These are phyloP conservation scores for Trachelus stipa DNA, from an alignment of 2,888 invertebrate genomes.

Conservation along the genomic window DNA sequence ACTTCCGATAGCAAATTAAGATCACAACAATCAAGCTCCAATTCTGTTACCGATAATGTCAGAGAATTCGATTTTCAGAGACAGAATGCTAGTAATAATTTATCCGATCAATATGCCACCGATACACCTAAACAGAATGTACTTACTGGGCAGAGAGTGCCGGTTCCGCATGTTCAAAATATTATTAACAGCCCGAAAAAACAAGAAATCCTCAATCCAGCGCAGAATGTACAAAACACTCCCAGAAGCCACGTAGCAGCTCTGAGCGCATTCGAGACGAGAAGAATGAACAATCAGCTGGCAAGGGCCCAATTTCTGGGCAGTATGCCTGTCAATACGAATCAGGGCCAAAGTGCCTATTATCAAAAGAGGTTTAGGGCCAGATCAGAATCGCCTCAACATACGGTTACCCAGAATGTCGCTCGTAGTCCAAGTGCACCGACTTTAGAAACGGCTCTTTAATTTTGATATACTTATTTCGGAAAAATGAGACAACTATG, in stretches of 20 bases:
- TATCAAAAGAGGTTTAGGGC: conserved; percentile 55
- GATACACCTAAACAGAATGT: background rate
- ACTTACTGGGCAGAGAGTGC: conserved; percentile 13
- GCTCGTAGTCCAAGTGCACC: conserved; percentile 62
- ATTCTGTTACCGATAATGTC: background rate
- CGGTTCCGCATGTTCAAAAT: conserved; percentile 17
- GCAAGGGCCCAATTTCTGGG: conserved; percentile 61
- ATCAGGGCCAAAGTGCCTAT: conserved; percentile 40
- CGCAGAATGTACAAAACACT: conserved; percentile 13
- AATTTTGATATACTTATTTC: conserved; percentile 27
- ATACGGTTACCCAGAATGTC: conserved; percentile 47
- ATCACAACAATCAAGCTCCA: background rate
- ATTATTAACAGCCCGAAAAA: background rate
- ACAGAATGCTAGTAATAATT: background rate
- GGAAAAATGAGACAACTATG: no score
- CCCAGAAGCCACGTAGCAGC: conserved; percentile 10
- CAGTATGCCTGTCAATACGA: conserved; percentile 35
- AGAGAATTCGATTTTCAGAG: background rate
- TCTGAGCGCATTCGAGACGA: conserved; percentile 48
- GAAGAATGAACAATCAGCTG: conserved; percentile 56
- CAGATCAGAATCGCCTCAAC: conserved; percentile 61
- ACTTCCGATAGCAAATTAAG: no score
- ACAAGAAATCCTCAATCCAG: background rate
- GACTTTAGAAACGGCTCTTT: conserved; percentile 61
- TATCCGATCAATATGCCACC: background rate